Evolutionary conservation across 2,888 invertebrate species (phyloP).

Genomic region (Eueremaeus valkanovi): DNA sequence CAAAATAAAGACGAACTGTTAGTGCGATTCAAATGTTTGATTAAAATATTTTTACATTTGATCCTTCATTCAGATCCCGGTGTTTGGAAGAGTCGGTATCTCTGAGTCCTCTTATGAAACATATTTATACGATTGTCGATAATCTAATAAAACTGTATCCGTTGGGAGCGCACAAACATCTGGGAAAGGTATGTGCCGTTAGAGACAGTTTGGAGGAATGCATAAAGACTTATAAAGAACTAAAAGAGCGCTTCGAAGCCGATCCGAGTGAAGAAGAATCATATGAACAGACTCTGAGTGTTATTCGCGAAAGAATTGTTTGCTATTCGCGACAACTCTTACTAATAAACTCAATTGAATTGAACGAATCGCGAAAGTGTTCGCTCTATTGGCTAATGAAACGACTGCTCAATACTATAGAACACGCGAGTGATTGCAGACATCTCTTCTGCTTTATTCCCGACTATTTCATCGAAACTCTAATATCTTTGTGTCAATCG

Average conservation of each 20-base stretch:
- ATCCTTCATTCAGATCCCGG: not conserved
- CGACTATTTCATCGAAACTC: conserved; percentile 67
- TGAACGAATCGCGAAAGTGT: conserved; percentile 57
- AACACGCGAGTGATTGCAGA: conserved; percentile 60
- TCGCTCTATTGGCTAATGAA: conserved; percentile 62
- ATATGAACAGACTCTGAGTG: conserved; percentile 59
- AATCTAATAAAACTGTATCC: conserved; percentile 65
- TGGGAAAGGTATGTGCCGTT: conserved; percentile 56
- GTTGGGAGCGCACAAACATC: conserved; percentile 64
- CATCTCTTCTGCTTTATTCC: conserved; percentile 68
- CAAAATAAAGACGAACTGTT: conserved; percentile 58
- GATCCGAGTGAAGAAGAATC: conserved; percentile 56
- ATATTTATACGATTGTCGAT: conserved; percentile 62
- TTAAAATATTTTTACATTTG: too few species aligned
- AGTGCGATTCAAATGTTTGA: not conserved
- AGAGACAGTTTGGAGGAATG: conserved; percentile 65
- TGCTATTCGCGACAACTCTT: conserved; percentile 64
- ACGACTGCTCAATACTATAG: conserved; percentile 61
- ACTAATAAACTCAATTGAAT: conserved; percentile 57
- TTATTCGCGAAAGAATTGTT: conserved; percentile 61
- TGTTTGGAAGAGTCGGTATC: conserved; percentile 18
- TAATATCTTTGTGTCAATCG: conserved; percentile 63
- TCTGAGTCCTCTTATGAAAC: conserved; percentile 30
- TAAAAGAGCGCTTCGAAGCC: conserved; percentile 15
- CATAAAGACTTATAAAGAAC: conserved; percentile 55